Percentiles rank a stretch among this genome's conserved stretches.
Conservation (phyloP, 2,888 invertebrate species). For the Anorthoa munda region DNA sequence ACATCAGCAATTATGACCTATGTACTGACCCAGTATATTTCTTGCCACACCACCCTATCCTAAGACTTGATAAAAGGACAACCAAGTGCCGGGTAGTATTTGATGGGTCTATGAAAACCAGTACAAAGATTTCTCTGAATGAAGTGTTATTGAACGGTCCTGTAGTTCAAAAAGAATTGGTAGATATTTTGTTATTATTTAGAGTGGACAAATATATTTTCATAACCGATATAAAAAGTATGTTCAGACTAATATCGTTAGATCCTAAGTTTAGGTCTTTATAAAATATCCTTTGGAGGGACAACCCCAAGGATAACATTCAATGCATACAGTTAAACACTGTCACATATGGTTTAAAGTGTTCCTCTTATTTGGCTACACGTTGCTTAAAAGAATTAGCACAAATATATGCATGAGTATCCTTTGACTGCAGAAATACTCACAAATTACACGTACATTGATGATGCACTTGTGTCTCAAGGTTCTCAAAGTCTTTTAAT, state of each 20-base stretch:
- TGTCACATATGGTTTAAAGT: background rate
- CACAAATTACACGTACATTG: background rate
- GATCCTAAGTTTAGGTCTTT: background rate
- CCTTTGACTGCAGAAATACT: background rate
- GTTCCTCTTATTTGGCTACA: slow-evolving; percentile 4
- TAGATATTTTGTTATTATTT: background rate
- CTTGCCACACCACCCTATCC: background rate
- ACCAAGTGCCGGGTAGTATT: background rate
- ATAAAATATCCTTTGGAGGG: too few relatives aligned
- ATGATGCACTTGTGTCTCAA: background rate
- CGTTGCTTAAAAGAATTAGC: background rate
- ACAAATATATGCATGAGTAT: background rate
- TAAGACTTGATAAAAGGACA: background rate
- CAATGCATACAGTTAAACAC: background rate
- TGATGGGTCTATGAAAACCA: background rate
- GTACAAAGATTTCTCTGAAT: background rate
- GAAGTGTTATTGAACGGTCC: background rate
- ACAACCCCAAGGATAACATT: too few relatives aligned
- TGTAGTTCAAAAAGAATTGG: background rate
- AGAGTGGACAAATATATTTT: background rate
- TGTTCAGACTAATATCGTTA: background rate
- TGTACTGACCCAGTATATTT: background rate
- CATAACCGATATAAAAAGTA: background rate
- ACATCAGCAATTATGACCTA: background rate
- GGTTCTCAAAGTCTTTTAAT: background rate